Conservation (phyloP, 2,888 invertebrate species). For the Callyntrura sp. region DNA sequence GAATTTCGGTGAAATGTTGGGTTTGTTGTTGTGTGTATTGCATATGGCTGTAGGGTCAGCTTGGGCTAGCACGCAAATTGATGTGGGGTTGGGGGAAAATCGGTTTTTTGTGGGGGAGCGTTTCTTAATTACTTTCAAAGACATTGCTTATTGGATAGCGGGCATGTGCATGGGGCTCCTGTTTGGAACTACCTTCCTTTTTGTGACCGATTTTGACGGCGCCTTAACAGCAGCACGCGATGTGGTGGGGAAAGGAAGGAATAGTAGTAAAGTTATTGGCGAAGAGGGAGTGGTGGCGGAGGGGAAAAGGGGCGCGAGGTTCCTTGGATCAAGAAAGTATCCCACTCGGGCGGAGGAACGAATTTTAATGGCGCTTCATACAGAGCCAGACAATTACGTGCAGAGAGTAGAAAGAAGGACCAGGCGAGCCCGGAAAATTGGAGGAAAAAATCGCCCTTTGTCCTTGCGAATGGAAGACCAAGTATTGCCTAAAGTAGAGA, state of each 20-base stretch:
- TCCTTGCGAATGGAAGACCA: no score
- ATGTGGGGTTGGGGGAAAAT: conserved; percentile 26
- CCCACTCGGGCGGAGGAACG: conserved; percentile 27
- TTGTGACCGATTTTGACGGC: conserved; percentile 31
- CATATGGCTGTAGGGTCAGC: no score
- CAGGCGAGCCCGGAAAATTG: no score
- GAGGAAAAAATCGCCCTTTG: no score
- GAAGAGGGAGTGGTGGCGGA: neutral
- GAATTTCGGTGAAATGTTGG: no score
- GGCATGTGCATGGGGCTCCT: conserved; percentile 52
- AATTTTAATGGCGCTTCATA: conserved; percentile 21
- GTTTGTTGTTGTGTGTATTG: no score
- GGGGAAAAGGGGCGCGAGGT: neutral
- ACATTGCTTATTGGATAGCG: conserved; percentile 41
- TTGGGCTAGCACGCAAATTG: conserved; percentile 55
- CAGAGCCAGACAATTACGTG: conserved; percentile 31
- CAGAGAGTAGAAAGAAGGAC: conserved; percentile 20
- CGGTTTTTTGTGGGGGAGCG: conserved; percentile 56
- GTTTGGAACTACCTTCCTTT: conserved; percentile 40
- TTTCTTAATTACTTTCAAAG: conserved; percentile 33
- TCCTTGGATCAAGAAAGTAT: conserved; percentile 44
- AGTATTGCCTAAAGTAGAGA: no score
- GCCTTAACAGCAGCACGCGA: no score
- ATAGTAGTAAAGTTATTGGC: neutral
- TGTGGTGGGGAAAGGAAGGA: neutral